These are phyloP conservation scores for Lindbergichthys nudifrons DNA, from an alignment of 2,797 vertebrate genomes.

Conservation along the genomic window DNA sequence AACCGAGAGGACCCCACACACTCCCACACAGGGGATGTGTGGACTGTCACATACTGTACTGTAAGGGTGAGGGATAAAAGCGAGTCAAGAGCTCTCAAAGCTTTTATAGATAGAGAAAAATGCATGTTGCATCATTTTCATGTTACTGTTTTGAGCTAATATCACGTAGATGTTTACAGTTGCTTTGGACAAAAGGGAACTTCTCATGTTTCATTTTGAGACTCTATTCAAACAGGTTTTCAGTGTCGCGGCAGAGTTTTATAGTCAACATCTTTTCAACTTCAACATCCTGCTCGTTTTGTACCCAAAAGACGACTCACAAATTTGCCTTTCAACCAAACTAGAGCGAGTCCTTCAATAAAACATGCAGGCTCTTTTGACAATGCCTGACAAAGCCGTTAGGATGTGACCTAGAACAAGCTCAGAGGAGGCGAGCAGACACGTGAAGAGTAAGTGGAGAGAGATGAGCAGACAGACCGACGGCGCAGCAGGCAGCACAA, in stretches of 20 bases:
- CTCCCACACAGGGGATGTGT: slow-evolving; percentile 32
- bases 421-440: slow-evolving; percentile 38
- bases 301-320: slow-evolving; percentile 39
- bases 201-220: slow-evolving; percentile 38
- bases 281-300: slow-evolving; percentile 27
- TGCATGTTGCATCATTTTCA: background rate
- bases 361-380: slow-evolving; percentile 34
- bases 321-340: slow-evolving; percentile 36
- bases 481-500: slow-evolving; percentile 73
- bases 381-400: slow-evolving; percentile 51
- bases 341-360: slow-evolving; percentile 48
- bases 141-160: background rate
- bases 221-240: slow-evolving; percentile 47
- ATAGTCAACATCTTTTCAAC: slow-evolving; percentile 49
- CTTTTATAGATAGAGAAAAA: slow-evolving; percentile 6
- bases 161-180: slow-evolving; percentile 25
- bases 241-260: slow-evolving; percentile 22
- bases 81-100: slow-evolving; percentile 9
- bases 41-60: slow-evolving; percentile 14
- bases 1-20: slow-evolving; percentile 52
- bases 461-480: slow-evolving; percentile 58
- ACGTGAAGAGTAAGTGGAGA: slow-evolving; percentile 46
- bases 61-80: slow-evolving; percentile 25
- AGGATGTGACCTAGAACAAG: slow-evolving; percentile 55
- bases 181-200: slow-evolving; percentile 24